Conservation (phyloP, 2,888 invertebrate genomes). For the Calameuta pallipes region DNA sequence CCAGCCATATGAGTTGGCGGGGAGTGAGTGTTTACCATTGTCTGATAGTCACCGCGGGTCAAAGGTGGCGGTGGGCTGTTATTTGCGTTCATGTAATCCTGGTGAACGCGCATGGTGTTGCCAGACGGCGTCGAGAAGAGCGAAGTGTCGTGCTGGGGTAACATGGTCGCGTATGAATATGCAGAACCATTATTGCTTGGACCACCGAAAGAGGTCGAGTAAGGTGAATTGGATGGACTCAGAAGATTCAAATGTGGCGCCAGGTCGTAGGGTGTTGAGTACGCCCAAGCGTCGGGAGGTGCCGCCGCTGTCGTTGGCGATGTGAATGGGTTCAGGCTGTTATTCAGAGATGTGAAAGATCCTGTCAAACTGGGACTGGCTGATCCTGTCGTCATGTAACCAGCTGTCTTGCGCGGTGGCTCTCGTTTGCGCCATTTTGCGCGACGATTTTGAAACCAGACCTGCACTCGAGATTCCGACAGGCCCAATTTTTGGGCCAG, state of each 20-base stretch:
- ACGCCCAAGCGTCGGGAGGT: conserved; percentile 84
- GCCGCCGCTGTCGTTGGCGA: conserved; percentile 67
- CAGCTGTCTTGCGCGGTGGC: conserved; percentile 87
- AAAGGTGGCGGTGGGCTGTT: conserved; percentile 75
- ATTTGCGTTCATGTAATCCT: conserved; percentile 74
- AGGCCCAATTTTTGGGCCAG: conserved; percentile 90
- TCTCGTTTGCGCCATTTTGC: conserved; percentile 96
- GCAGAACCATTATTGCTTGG: conserved; percentile 60
- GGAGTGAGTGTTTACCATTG: conserved; percentile 59
- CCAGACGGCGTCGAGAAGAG: conserved; percentile 71
- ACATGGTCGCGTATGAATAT: conserved; percentile 68
- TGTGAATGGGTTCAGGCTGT: conserved; percentile 73
- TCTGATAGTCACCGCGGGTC: conserved; percentile 58
- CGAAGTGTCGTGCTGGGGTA: conserved; percentile 80
- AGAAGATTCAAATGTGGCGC: conserved; percentile 80
- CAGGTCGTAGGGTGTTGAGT: conserved; percentile 82
- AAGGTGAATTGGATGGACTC: conserved; percentile 75
- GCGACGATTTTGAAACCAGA: conserved; percentile 91
- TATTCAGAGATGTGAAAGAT: conserved; percentile 71
- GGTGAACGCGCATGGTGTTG: conserved; percentile 71
- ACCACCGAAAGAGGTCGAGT: conserved; percentile 70
- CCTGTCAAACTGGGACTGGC: conserved; percentile 57
- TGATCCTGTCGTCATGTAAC: conserved; percentile 65
- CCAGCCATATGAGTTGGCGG: conserved; percentile 48
- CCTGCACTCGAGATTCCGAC: conserved; percentile 82